phyloP scores from a whole-genome alignment of 2,797 vertebrate species.

The Pempheris klunzingeri region DNA sequence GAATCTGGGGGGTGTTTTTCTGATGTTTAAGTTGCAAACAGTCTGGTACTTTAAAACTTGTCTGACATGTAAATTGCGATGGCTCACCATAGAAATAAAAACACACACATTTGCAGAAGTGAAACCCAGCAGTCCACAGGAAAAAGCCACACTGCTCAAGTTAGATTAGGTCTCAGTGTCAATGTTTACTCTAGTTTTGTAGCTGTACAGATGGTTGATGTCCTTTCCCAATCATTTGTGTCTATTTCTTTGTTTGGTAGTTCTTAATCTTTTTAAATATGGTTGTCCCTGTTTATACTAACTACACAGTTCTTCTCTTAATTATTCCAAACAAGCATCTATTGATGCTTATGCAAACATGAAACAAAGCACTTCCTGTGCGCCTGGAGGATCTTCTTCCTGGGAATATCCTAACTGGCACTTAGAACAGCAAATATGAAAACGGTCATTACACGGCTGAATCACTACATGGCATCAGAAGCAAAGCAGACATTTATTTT shows the following conservation, averaged over 20 bases:
- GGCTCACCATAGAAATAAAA: background rate
- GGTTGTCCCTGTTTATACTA: background rate
- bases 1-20: background rate
- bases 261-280: slow-evolving; percentile 7
- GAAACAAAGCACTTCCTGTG: slow-evolving; percentile 56
- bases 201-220: background rate
- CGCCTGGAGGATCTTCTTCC: slow-evolving; percentile 38
- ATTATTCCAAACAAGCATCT: slow-evolving; percentile 59
- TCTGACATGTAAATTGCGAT: background rate
- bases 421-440: slow-evolving; percentile 52
- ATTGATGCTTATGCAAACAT: slow-evolving; percentile 56
- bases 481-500: slow-evolving; percentile 52
- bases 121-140: slow-evolving; percentile 27
- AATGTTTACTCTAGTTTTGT: slow-evolving; percentile 18
- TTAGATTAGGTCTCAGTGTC: slow-evolving; percentile 18
- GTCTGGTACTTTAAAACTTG: slow-evolving; percentile 1
- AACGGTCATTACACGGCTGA: slow-evolving; percentile 68
- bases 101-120: slow-evolving; percentile 49
- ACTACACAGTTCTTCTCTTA: slow-evolving; percentile 16
- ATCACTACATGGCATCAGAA: slow-evolving; percentile 29
- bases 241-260: background rate
- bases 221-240: slow-evolving; percentile 8
- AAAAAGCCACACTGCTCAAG: slow-evolving; percentile 13
- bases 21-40: background rate
- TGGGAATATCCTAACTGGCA: slow-evolving; percentile 61